phyloP scores from a whole-genome alignment of 2,888 invertebrate species.

The Drosophila cracens region DNA sequence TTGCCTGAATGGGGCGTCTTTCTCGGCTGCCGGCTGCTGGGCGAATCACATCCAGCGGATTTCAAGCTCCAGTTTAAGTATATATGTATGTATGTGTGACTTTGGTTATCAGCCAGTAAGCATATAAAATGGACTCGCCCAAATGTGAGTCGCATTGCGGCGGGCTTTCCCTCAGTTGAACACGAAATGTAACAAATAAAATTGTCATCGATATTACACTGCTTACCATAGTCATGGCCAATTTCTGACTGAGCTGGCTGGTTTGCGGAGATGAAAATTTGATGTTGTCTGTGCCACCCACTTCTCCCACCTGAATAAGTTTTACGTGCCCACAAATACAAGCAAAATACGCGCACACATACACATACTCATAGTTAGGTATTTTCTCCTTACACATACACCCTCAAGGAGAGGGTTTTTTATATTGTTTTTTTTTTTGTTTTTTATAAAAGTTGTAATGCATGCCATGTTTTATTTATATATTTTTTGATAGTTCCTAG shows the following conservation, averaged over 20 bases:
- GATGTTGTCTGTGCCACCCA: not conserved
- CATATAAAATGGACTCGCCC: not conserved
- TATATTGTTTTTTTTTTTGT: not conserved
- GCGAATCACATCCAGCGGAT: constrained; percentile 7
- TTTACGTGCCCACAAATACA: not conserved
- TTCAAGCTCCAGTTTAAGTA: not conserved
- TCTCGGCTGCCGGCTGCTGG: not conserved
- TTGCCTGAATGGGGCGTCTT: not conserved
- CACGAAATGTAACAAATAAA: not conserved
- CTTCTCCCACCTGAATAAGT: not conserved
- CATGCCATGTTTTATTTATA: not conserved
- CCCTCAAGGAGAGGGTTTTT: not conserved
- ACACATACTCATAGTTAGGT: not conserved
- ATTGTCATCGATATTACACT: constrained; percentile 5
- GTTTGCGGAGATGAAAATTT: not conserved
- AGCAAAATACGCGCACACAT: not conserved
- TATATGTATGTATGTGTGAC: not conserved
- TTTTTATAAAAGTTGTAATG: not conserved
- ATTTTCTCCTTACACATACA: not conserved
- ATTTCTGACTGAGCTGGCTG: not conserved
- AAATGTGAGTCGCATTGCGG: not conserved
- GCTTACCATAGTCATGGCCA: constrained; percentile 7
- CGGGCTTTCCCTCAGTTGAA: not conserved
- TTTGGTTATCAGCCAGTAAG: constrained; percentile 6
- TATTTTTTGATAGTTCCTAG: not conserved